phyloP scores from a whole-genome alignment of 2,797 vertebrate genomes.

The Crocodylus rhombifer region DNA sequence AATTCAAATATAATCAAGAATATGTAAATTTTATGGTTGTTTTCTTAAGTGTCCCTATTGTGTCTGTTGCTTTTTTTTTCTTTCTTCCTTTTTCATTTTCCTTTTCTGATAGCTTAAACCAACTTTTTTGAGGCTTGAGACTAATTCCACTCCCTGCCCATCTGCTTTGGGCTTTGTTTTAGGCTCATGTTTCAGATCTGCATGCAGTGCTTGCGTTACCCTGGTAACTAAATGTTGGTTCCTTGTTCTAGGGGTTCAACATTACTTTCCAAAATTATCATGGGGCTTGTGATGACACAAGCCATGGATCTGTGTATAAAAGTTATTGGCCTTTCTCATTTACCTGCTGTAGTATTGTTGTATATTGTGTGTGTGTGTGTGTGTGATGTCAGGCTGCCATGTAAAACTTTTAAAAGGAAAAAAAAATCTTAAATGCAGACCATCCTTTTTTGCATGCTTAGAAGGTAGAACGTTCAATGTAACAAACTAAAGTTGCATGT shows the following conservation, averaged over 20 bases:
- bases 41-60: slow-evolving; percentile 55
- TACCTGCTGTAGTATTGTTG: slow-evolving; percentile 88
- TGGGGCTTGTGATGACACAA: slow-evolving; percentile 84
- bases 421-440: slow-evolving; percentile 82
- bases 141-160: slow-evolving; percentile 75
- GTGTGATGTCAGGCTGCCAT: slow-evolving; percentile 87
- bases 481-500: slow-evolving; percentile 91
- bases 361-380: slow-evolving; percentile 82
- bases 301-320: slow-evolving; percentile 86
- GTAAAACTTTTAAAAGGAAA: slow-evolving; percentile 82
- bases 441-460: slow-evolving; percentile 91
- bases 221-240: slow-evolving; percentile 81
- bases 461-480: slow-evolving; percentile 87
- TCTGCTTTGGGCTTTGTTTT: slow-evolving; percentile 80
- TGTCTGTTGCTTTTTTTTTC: not conserved
- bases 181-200: slow-evolving; percentile 85
- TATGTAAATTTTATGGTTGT: slow-evolving; percentile 41
- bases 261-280: slow-evolving; percentile 81
- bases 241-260: slow-evolving; percentile 80
- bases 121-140: slow-evolving; percentile 73
- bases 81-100: not conserved
- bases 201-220: slow-evolving; percentile 85
- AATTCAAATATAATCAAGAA: slow-evolving; percentile 59
- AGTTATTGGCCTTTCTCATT: slow-evolving; percentile 84
- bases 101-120: slow-evolving; percentile 67